Evolutionary conservation across 2,888 invertebrate genomes (phyloP), one percentile per base, ranked within the genome.

Genomic region (Proisotoma minuta): DNA sequence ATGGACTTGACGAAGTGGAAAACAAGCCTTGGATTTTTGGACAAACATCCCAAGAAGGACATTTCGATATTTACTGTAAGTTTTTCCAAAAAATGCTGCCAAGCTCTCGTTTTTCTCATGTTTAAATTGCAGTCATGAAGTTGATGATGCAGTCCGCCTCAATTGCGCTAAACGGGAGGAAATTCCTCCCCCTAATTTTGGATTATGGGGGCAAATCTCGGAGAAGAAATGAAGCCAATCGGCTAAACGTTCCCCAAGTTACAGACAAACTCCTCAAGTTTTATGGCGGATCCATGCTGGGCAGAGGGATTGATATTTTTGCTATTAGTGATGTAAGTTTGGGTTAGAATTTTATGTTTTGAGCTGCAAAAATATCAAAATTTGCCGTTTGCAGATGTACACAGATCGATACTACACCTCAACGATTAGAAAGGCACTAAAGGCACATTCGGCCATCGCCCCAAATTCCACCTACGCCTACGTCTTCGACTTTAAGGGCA

Each of bases 381-480:
- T 15, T 43, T 34, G 51, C 61, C 26, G 28, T 49, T 49, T 23
- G 4, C 29, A 72, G 72, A 61, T 69, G 62, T 67, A 58, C 27
- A 68, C 69, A 1, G 70, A 72, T 51, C 48, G 70, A 28, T 60
- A 52, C 29, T 70, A 65, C 43, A 68, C 59, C 3, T 60, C 63
- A 18, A 62, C 66, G 3, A 10, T 66, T 1, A 62, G 65, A 20
- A 65, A 69, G 49, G 65, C 72, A 1, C 54, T 70, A 15, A 43
- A 60, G n/a, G 53, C 61, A 18, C 72, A 72, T 60, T 70, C 72
- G 3, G 24, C 23, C n/a, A 49, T 69, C 22, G 72, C 72, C 18
- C 69, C 69, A 22, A 66, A 61, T 2, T 63, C 68, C 27, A 69
- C 70, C 0, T 72, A 68, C 34, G 64, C 70, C 0, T 69, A 69